Conservation (phyloP, 1,140 invertebrate species). For the Ooceraea biroi region DNA sequence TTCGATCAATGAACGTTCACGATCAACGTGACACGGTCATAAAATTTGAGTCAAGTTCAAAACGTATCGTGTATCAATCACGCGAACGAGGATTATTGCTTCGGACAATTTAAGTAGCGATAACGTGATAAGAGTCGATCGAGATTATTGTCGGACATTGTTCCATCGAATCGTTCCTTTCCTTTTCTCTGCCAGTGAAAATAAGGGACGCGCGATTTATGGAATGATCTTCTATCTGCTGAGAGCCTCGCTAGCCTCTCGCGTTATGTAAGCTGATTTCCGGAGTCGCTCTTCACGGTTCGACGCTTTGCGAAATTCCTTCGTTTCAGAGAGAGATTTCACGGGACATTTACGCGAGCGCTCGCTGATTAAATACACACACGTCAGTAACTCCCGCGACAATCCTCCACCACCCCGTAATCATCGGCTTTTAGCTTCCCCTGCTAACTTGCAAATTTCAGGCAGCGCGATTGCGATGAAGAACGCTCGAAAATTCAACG, state of each 20-base stretch:
- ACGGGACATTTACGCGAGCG: neutral
- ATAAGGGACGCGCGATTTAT: neutral
- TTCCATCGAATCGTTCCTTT: neutral
- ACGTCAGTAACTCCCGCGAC: neutral
- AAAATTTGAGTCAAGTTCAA: conserved; percentile 86
- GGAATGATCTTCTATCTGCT: neutral
- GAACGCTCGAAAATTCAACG: conserved; percentile 10
- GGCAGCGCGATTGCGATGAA: neutral
- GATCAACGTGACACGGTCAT: conserved; percentile 9
- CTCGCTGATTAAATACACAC: neutral
- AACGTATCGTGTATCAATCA: conserved; percentile 85
- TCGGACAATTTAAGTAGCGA: neutral
- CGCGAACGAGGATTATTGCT: neutral
- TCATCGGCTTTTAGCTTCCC: conserved; percentile 11
- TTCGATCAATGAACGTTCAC: conserved; percentile 44
- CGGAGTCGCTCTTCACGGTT: neutral
- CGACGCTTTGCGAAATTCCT: conserved; percentile 31
- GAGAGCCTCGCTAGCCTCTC: neutral
- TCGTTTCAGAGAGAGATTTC: neutral
- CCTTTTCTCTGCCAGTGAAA: neutral
- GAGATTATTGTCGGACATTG: neutral
- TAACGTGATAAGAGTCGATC: too few relatives aligned
- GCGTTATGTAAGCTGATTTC: neutral
- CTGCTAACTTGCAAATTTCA: conserved; percentile 15
- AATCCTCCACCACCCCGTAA: neutral